Base-by-base conservation (phyloP, 1,140 invertebrate genomes). In the Alviniconcha marisindica region DNA sequence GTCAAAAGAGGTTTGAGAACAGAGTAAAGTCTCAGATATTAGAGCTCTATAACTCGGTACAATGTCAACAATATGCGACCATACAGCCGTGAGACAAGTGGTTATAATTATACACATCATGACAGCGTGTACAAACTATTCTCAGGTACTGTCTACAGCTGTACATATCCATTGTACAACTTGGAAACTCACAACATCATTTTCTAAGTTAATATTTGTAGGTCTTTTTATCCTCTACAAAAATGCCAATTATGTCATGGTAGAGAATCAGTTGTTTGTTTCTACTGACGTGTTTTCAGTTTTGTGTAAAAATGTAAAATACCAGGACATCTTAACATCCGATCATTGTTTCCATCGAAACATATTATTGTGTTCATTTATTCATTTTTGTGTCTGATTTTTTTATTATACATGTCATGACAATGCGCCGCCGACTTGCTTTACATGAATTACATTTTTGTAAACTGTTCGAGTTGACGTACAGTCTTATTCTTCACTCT, bases 371-470 rank as follows among this genome's bases (percentile, higher is more conserved):
- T 71, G 24, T 69, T 69, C 56, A 44, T 44, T 66, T 28, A 40
- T 66, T 60, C 56, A 66, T 44, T 42, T 36, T 12, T 44, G 15
- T 36, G 31, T 66, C 33, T 4, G 18, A 77, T 42, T 33, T 4
- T 54, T 18, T 54, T 33, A 60, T 10, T 15, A 33, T 31, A 44
- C 54, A 31, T 80, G 78, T 66, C 56, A 76, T 76, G 4, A 51
- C 73, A 63, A 51, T 76, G 40, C 51, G 73, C 73, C 73, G 73
- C 73, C 73, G 44, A 76, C 73, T 76, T 40, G 73, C 73, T 76
- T 18, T 54, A 54, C 31, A 42, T 54, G 24, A 44, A 76, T 51
- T 76, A 51, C 5, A 76, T 60, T n/a, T 56, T 56, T 51, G 48
- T 3, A 21, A 40, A 40, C 42, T 56, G 36, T 60, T 79, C 63